A percentile compares a stretch with the other conserved stretches of the same genome.
These are phyloP conservation scores for Gonioctena quinquepunctata DNA, from an alignment of 1,140 invertebrate species.

Conservation along the genomic window DNA sequence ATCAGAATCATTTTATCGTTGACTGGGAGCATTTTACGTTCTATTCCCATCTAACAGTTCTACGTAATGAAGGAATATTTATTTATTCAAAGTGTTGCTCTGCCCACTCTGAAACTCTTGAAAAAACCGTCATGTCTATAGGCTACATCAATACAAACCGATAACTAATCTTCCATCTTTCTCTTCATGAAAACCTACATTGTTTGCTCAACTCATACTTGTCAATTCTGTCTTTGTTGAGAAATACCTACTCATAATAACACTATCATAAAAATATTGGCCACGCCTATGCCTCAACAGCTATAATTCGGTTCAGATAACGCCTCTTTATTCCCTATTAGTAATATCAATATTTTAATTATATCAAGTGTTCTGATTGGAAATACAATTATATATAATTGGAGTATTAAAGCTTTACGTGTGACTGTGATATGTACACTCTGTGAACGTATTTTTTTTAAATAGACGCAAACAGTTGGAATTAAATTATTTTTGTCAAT, in stretches of 20 bases:
- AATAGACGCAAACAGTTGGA: too few relatives aligned
- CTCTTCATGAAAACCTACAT: background rate
- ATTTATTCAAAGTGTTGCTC: background rate
- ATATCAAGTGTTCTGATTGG: background rate
- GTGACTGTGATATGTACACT: too few relatives aligned
- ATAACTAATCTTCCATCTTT: background rate
- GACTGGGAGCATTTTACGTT: too few relatives aligned
- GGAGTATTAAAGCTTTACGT: background rate
- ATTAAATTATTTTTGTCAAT: too few relatives aligned
- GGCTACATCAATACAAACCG: background rate
- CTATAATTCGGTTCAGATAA: background rate
- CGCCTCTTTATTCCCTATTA: background rate
- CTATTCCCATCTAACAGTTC: too few relatives aligned
- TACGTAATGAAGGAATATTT: background rate
- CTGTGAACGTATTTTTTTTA: too few relatives aligned
- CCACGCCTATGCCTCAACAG: background rate
- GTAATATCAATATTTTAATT: background rate
- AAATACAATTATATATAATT: background rate
- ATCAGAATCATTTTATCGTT: too few relatives aligned
- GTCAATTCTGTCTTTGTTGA: background rate
- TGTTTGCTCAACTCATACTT: background rate
- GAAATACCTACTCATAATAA: conserved; percentile 1
- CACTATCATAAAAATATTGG: background rate
- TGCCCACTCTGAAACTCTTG: background rate
- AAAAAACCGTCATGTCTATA: background rate